A percentile compares a stretch with the other conserved stretches of the same genome.
Conservation (phyloP, 2,113 vertebrate species). For the Himantopus leucocephalus region DNA sequence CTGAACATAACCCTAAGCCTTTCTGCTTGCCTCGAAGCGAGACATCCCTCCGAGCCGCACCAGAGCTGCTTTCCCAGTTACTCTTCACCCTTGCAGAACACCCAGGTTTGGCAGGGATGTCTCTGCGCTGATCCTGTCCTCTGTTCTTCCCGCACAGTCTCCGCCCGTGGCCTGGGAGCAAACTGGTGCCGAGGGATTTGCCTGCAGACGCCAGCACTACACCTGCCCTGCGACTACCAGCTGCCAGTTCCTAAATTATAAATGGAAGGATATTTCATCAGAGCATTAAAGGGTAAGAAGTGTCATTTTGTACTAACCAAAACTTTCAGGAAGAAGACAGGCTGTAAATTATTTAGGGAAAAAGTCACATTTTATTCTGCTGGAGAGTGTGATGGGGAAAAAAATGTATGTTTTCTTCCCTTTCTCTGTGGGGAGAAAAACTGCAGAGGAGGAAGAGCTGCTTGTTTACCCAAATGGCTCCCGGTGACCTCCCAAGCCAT, state of each 20-base stretch:
- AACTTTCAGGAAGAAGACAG: conserved; percentile 56
- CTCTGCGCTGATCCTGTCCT: not conserved
- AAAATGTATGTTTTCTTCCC: not conserved
- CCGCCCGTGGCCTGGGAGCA: not conserved
- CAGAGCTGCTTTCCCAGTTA: not conserved
- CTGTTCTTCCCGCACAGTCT: not conserved
- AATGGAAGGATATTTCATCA: conserved; percentile 61
- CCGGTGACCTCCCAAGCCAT: not conserved
- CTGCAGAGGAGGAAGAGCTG: not conserved
- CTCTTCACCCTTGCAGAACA: not conserved
- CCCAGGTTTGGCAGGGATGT: not conserved
- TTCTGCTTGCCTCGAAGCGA: not conserved
- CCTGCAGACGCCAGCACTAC: not conserved
- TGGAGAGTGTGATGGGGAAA: conserved; percentile 16
- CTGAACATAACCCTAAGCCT: not conserved
- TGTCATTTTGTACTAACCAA: conserved; percentile 58
- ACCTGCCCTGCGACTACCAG: conserved; percentile 54
- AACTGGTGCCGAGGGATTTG: not conserved
- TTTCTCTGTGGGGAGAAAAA: not conserved
- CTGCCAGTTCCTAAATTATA: conserved; percentile 60
- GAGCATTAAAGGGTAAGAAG: conserved; percentile 57
- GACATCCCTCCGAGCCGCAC: not conserved
- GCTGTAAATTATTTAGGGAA: conserved; percentile 66
- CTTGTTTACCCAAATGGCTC: not conserved
- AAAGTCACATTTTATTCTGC: conserved; percentile 74